phyloP scores from a whole-genome alignment of 2,113 vertebrate species.

The Eretmochelys imbricata region DNA sequence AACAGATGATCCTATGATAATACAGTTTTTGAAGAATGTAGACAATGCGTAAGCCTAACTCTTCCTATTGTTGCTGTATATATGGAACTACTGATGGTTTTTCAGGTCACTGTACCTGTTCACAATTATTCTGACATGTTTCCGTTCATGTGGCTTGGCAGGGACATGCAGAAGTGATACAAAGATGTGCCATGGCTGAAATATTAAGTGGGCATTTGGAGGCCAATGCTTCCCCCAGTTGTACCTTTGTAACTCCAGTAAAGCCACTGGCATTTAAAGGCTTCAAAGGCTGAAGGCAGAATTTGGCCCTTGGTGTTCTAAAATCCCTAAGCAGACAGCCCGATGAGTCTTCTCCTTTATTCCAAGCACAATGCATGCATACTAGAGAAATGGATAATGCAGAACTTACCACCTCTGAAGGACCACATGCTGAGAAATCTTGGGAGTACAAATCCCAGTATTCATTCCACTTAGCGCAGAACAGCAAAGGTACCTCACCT shows the following conservation, averaged over 20 bases:
- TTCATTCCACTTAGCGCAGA: background rate
- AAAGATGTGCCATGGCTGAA: background rate
- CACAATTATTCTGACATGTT: background rate
- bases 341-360: background rate
- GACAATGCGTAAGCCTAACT: background rate
- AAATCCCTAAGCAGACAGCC: background rate
- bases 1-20: background rate
- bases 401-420: background rate
- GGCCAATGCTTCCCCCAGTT: background rate
- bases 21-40: background rate
- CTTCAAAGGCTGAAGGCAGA: background rate
- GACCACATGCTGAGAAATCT: background rate
- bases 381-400: background rate
- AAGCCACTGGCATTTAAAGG: background rate
- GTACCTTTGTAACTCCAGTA: background rate
- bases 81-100: background rate
- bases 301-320: background rate
- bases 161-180: background rate
- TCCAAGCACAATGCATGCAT: too few species aligned
- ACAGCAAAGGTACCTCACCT: background rate
- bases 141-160: background rate
- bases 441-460: background rate
- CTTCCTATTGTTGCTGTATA: background rate
- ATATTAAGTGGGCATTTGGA: background rate
- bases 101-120: background rate